phyloP scores from a whole-genome alignment of 2,113 vertebrate genomes.

The Anoplopoma fimbria region DNA sequence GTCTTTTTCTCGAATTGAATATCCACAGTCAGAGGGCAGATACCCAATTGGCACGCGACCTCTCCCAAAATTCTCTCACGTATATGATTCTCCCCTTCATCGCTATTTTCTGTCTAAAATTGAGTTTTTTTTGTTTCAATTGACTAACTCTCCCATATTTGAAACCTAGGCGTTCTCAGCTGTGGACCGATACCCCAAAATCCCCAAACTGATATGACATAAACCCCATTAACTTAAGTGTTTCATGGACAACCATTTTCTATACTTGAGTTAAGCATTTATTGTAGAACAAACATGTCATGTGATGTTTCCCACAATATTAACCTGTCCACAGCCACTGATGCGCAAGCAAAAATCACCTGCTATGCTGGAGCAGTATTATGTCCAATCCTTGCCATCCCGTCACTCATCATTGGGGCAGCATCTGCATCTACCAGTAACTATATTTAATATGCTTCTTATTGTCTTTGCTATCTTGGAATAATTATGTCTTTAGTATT shows the following conservation, averaged over 20 bases:
- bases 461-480: background rate
- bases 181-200: too few species aligned
- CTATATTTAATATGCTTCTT: background rate
- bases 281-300: background rate
- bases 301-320: background rate
- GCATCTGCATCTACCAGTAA: conserved; percentile 84
- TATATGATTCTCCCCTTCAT: too few species aligned
- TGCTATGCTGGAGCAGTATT: conserved; percentile 75
- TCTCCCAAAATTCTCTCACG: too few species aligned
- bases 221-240: background rate
- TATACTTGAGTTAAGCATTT: background rate
- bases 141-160: too few species aligned
- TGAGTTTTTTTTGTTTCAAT: too few species aligned
- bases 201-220: too few species aligned
- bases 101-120: too few species aligned
- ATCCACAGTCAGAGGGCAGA: too few species aligned
- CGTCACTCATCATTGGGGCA: conserved; percentile 82
- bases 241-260: background rate
- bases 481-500: background rate
- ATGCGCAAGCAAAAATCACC: conserved; percentile 76
- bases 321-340: conserved; percentile 66
- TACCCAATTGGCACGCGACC: too few species aligned
- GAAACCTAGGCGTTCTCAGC: too few species aligned
- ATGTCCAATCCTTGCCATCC: conserved; percentile 78
- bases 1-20: too few species aligned